Percentiles rank a stretch among this genome's conserved stretches.
phyloP scores from a whole-genome alignment of 2,888 invertebrate genomes.

The Agrotis puta region DNA sequence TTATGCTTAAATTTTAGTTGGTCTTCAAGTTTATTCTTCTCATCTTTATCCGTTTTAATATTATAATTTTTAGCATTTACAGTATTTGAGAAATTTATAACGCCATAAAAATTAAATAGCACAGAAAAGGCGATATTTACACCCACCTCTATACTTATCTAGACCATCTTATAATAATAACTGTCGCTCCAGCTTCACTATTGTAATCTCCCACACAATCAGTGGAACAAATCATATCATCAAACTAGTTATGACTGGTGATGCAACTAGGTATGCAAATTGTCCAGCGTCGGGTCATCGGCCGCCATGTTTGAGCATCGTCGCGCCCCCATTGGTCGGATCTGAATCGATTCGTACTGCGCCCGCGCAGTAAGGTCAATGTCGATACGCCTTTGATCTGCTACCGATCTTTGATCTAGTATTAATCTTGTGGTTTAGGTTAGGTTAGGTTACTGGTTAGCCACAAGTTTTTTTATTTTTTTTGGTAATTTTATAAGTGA shows the following conservation, averaged over 20 bases:
- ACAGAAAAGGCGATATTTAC: conserved; percentile 13
- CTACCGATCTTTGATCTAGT: conserved; percentile 79
- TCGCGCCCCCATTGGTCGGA: conserved; percentile 82
- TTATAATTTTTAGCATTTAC: neutral
- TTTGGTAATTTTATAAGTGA: conserved; percentile 6
- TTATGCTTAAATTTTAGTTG: neutral
- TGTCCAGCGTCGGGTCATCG: conserved; percentile 82
- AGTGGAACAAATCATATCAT: conserved; percentile 75
- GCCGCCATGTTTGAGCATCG: conserved; percentile 82
- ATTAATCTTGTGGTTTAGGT: conserved; percentile 59
- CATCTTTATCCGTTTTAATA: neutral
- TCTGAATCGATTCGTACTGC: conserved; percentile 87
- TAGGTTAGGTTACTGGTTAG: conserved; percentile 43
- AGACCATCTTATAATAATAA: conserved; percentile 39
- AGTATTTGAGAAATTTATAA: conserved; percentile 9
- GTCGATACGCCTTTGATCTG: conserved; percentile 86
- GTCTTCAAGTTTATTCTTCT: neutral
- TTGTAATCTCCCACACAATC: conserved; percentile 61
- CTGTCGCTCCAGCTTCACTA: conserved; percentile 23
- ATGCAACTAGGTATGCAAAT: conserved; percentile 89
- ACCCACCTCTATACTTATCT: conserved; percentile 20
- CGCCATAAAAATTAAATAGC: conserved; percentile 18
- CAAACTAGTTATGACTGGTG: conserved; percentile 80
- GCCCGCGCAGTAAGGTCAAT: conserved; percentile 87
- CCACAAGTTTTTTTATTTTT: conserved; percentile 33